These are phyloP conservation scores for Hydrozoanthus tunicans DNA, from an alignment of 64 coral and sea anemone genomes.

Conservation along the genomic window DNA sequence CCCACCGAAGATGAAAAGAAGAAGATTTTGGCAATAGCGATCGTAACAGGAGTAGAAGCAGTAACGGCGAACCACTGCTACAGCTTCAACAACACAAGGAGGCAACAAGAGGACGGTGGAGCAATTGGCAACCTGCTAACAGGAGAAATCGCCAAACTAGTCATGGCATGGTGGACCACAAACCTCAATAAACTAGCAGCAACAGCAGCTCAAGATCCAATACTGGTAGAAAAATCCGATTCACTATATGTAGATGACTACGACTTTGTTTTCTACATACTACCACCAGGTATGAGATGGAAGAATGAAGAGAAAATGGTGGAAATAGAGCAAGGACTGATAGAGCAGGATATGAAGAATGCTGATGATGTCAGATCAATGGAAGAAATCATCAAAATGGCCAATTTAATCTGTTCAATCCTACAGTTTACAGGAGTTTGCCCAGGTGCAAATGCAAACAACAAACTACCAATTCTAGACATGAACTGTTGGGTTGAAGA, in stretches of 20 bases:
- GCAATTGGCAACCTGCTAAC: background rate
- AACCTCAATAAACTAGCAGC: background rate
- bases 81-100: background rate
- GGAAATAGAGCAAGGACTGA: background rate
- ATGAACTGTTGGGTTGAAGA: too few species aligned
- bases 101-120: background rate
- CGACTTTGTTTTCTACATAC: background rate
- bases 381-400: background rate
- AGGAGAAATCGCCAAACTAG: background rate
- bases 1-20: background rate
- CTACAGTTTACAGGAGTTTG: background rate
- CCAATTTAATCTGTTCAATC: background rate
- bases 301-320: background rate
- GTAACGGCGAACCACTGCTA: background rate
- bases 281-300: background rate
- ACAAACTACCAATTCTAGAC: background rate
- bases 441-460: background rate
- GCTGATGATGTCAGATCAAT: background rate
- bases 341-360: background rate
- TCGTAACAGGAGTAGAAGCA: background rate
- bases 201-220: background rate
- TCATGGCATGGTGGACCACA: background rate
- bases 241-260: background rate
- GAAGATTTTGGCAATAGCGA: background rate
- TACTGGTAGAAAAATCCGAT: background rate